Conservation (phyloP, 2,888 invertebrate species). For the Nebria brevicollis region DNA sequence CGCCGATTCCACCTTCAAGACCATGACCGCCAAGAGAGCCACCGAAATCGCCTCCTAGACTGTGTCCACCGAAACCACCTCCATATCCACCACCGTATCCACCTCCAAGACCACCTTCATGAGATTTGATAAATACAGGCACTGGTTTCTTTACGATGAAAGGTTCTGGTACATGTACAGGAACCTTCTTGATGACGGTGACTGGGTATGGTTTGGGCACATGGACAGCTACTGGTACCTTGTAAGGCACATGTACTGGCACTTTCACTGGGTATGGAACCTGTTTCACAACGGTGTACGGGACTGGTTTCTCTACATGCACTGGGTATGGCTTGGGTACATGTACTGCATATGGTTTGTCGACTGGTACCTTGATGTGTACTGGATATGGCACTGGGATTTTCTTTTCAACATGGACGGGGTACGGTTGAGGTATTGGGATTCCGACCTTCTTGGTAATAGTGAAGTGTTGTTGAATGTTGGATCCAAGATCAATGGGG, state of each 20-base stretch:
- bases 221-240: constrained; percentile 57
- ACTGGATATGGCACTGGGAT: constrained; percentile 64
- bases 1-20: constrained; percentile 10
- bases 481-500: constrained; percentile 53
- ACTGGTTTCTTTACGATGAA: constrained; percentile 67
- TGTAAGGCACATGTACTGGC: constrained; percentile 60
- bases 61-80: constrained; percentile 50
- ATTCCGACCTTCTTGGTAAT: constrained; percentile 64
- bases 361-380: constrained; percentile 63
- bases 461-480: constrained; percentile 58
- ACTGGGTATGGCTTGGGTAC: constrained; percentile 65
- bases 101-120: constrained; percentile 49
- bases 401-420: constrained; percentile 65
- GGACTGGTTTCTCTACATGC: constrained; percentile 66
- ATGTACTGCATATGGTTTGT: constrained; percentile 62
- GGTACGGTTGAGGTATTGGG: constrained; percentile 66
- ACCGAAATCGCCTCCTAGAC: constrained; percentile 48
- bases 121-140: constrained; percentile 58
- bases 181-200: constrained; percentile 63
- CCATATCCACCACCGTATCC: constrained; percentile 48
- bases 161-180: constrained; percentile 65
- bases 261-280: constrained; percentile 63
- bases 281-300: constrained; percentile 67
- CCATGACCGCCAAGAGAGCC: constrained; percentile 43
- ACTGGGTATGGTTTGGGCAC: constrained; percentile 61